Conservation (phyloP, 2,113 vertebrate species). For the Apodemus sylvaticus region DNA sequence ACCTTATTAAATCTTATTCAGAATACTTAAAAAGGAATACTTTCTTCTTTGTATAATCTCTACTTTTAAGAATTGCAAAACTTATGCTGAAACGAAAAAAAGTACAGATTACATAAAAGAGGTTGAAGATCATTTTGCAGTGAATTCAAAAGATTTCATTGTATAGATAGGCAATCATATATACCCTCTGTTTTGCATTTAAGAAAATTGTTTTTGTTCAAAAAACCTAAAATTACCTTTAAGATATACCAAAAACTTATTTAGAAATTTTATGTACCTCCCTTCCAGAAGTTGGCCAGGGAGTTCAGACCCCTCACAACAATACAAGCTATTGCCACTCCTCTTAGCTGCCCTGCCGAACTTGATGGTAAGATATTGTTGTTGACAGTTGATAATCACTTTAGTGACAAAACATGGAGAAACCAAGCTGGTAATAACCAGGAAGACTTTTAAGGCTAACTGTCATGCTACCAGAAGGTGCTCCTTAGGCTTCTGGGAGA, state of each 20-base stretch:
- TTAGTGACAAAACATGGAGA: too few relatives aligned
- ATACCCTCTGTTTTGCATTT: not conserved
- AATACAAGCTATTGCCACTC: not conserved
- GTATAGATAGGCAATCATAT: not conserved
- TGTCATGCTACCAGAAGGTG: not conserved
- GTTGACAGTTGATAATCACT: not conserved
- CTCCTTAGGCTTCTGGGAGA: not conserved
- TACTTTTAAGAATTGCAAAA: not conserved
- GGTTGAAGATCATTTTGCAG: constrained; percentile 30
- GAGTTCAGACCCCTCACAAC: not conserved
- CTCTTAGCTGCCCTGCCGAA: not conserved
- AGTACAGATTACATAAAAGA: not conserved
- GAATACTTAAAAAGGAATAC: not conserved
- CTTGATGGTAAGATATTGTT: not conserved
- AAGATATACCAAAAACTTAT: not conserved
- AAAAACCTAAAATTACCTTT: constrained; percentile 25
- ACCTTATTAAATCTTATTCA: not conserved
- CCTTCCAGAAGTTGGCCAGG: not conserved
- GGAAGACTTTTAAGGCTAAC: not conserved
- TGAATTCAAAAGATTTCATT: not conserved
- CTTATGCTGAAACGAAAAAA: not conserved
- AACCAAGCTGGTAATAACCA: not conserved
- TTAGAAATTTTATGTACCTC: not conserved
- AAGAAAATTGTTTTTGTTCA: not conserved
- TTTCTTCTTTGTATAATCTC: not conserved